These are phyloP conservation scores for Virgularia gustaviana DNA, from an alignment of 92 coral and sea anemone species.

Conservation along the genomic window DNA sequence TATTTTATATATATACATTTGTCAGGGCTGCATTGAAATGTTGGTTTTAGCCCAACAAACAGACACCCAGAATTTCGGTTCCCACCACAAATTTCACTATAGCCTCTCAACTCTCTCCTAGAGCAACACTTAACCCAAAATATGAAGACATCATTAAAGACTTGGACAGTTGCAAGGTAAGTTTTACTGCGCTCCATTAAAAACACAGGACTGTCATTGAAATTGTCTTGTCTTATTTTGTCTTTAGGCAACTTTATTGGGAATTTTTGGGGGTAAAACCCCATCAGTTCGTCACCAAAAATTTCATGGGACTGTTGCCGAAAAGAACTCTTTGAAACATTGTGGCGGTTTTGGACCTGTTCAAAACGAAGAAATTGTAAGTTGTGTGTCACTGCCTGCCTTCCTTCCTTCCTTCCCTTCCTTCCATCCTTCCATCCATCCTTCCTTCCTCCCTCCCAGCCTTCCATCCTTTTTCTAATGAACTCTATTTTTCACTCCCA, in stretches of 20 bases:
- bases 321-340: conserved; percentile 54
- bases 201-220: not conserved
- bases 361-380: conserved; percentile 59
- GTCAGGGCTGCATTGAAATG: too few species aligned
- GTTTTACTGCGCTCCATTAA: not conserved
- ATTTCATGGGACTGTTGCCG: conserved; percentile 57
- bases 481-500: not conserved
- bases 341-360: conserved; percentile 83
- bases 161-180: too few species aligned
- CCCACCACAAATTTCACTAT: too few species aligned
- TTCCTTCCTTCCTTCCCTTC: conserved; percentile 33
- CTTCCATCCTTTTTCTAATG: not conserved
- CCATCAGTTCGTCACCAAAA: conserved; percentile 61
- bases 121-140: too few species aligned
- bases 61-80: too few species aligned
- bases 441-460: not conserved
- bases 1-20: too few species aligned
- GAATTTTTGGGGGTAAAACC: conserved; percentile 57
- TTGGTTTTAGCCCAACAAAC: too few species aligned
- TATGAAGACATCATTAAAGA: too few species aligned
- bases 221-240: not conserved
- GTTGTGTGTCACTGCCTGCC: not conserved
- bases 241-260: not conserved
- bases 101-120: too few species aligned
- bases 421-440: conserved; percentile 27